Evolutionary conservation across 1,140 invertebrate species (phyloP).

Genomic region (Drosophila paulistorum): DNA sequence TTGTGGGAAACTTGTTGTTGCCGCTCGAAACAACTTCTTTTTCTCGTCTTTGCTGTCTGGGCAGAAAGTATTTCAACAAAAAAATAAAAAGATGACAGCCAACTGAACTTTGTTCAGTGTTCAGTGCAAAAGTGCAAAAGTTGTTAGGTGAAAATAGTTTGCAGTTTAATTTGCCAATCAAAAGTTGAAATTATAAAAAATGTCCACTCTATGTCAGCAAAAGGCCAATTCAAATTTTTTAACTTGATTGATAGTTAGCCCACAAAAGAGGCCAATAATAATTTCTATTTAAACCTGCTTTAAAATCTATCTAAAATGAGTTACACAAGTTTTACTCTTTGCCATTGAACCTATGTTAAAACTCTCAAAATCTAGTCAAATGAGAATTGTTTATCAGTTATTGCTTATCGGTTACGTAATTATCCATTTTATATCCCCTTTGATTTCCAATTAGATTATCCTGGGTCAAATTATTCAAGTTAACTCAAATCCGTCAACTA

Average conservation of each 20-base stretch:
- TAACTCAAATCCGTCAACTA: no score
- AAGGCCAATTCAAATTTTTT: constrained; percentile 14
- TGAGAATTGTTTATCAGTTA: no score
- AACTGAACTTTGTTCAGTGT: constrained; percentile 44
- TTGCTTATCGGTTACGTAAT: no score
- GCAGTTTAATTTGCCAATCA: constrained; percentile 58
- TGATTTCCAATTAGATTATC: no score
- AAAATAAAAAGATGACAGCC: constrained; percentile 3
- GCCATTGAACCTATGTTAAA: no score
- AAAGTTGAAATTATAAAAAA: constrained; percentile 57
- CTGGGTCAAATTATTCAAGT: no score
- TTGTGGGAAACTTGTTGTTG: constrained; percentile 54
- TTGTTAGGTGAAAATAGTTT: constrained; percentile 58
- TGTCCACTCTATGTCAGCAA: constrained; percentile 4
- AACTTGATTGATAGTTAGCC: not conserved
- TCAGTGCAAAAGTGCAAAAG: constrained; percentile 43
- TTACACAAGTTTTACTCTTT: no score
- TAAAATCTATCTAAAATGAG: no score
- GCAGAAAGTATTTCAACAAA: constrained; percentile 20
- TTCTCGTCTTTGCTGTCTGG: constrained; percentile 11
- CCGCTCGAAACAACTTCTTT: constrained; percentile 27
- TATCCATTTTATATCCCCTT: no score
- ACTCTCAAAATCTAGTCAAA: no score
- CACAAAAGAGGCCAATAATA: not conserved
- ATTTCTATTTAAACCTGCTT: not conserved